These are phyloP conservation scores for Iphiclides podalirius DNA, from an alignment of 2,888 invertebrate genomes.

Conservation along the genomic window DNA sequence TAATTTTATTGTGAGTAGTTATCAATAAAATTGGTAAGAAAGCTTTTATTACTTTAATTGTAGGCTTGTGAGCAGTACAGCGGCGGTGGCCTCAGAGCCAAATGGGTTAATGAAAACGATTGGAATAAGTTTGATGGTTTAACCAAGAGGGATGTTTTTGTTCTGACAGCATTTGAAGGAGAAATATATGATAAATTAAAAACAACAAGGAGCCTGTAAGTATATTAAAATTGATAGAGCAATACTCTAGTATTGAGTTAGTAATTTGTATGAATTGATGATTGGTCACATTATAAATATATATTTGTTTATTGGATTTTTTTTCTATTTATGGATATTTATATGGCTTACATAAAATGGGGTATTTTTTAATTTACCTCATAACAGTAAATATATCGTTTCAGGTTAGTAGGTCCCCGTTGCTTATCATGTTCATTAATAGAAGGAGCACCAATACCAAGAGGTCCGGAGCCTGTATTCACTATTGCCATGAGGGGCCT, in stretches of 20 bases:
- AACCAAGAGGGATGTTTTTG: slow-evolving; percentile 85
- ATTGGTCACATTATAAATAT: no score
- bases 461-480: slow-evolving; percentile 87
- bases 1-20: no score
- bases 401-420: slow-evolving; percentile 90
- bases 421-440: slow-evolving; percentile 88
- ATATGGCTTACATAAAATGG: no score
- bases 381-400: no score
- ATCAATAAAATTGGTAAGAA: no score
- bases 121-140: slow-evolving; percentile 81
- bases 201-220: slow-evolving; percentile 85
- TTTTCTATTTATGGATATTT: no score
- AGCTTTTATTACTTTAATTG: no score
- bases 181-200: slow-evolving; percentile 83
- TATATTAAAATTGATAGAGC: no score
- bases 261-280: no score
- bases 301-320: no score
- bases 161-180: slow-evolving; percentile 89
- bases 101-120: slow-evolving; percentile 83
- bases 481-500: slow-evolving; percentile 89
- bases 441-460: slow-evolving; percentile 86
- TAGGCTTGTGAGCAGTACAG: slow-evolving; percentile 81
- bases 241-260: no score
- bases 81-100: slow-evolving; percentile 75
- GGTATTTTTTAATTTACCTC: no score